Base-by-base conservation (phyloP, 1,140 invertebrate species). In the Helicoverpa zea region DNA sequence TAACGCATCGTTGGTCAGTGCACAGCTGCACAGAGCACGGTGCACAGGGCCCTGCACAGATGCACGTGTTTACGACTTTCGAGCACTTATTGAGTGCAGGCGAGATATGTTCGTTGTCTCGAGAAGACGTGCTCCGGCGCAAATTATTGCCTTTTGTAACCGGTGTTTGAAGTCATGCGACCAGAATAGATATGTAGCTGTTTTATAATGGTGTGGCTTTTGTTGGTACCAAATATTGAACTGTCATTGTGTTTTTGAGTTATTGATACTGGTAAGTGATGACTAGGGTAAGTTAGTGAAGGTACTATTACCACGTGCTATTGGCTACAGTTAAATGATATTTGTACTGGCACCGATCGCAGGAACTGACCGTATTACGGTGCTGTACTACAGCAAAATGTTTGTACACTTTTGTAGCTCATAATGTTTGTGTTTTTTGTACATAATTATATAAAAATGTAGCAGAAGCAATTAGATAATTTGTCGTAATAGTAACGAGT, bases 91-190 rank as follows among this genome's bases (percentile, higher is more conserved):
- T 79, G 76, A 79, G 64, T 79, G 14, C 9, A 64, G 10, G 30
- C 47, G 30, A 79, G 54, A 79, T 70, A 79, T 79, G 76, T 58
- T 68, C 70, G 35, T 79, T 79, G 63, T 68, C 64, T 79, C 59
- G 51, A 43, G 30, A 10, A 23, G 14, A 18, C 49, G 51, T 68
- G 52, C 63, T 54, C 54, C 49, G 35, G 43, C 58, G 47, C 43
- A 54, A 79, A 68, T 79, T 79, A 79, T 70, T 59, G 76, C 52
- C n/a, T 16, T 29, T 23, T 29, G 68, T 72, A 72, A 70, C 47
- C 68, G 49, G 68, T 29, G 49, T 52, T 29, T 30, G 68, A 11
- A 72, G 68, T 54, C 52, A 72, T 23, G 49, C 68, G 68, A 18
- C 13, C 23, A 7, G 18, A 9, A 52, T 30, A 23, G 13, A 72